Evolutionary conservation across 2,797 vertebrate genomes (phyloP), one percentile per base, ranked within the genome.

Genomic region (Hemibagrus guttatus): DNA sequence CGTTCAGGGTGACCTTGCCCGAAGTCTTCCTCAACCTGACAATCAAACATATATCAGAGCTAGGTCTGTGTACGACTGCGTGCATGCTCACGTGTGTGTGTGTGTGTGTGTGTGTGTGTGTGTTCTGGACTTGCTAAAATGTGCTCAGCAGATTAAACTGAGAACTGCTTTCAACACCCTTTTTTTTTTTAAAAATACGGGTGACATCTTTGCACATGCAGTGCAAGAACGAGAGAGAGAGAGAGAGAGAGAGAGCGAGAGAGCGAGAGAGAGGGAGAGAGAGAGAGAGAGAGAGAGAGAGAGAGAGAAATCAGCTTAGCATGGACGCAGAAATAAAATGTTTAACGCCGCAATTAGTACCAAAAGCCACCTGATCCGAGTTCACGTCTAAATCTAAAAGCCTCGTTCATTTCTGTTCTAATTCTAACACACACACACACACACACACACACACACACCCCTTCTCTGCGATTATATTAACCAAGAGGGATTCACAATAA

Each of bases 11-110:
- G 93, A 94, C 93, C 93, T 96, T 94, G 93, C 95, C 93, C 94
- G 92, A 90, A 93, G 91, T 93, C 93, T 92, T 93, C 90, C 92
- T 92, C 92, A 92, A 92, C 90, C 93, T 91, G 88, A 93, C 94
- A 94, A 94, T 93, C 95, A 94, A 93, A 94, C 91, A 88, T 84
- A 92, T 90, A 94, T 94, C 93, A 94, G 93, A 93, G 91, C 90
- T 83, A 84, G 71, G 42, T 56, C 69, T 75, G 63, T 75, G 61
- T 61, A 31, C 81, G 80, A 31, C 28, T 61, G 35, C 49, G 71
- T 64, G 49, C 49, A 82, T 49, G 71, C 61, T 54, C 35, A 84
- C 74, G 71, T 49, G 71, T 68, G 74, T 75, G 46, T 75, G 46
- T 54, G n/a, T 86, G 71, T 64, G 28, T 72, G 85, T 75, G 46